A percentile compares a stretch with the other conserved stretches of the same genome.
These are phyloP conservation scores for Nerophis ophidion DNA, from an alignment of 2,113 vertebrate genomes.

Conservation along the genomic window DNA sequence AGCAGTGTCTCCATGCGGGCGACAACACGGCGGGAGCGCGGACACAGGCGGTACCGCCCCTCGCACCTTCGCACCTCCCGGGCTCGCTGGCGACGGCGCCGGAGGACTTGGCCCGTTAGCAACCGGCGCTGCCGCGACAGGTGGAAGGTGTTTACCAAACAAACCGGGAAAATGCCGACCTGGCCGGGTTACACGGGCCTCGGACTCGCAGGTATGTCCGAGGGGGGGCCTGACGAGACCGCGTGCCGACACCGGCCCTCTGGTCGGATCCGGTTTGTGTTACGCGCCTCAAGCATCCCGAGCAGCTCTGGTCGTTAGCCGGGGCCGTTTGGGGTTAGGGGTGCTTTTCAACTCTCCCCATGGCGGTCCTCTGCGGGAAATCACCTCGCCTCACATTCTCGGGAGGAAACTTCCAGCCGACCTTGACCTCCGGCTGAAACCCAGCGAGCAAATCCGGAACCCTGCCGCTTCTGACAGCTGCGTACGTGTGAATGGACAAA, in stretches of 20 bases:
- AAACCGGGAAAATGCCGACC: constrained; percentile 72
- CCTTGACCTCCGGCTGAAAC: constrained; percentile 52
- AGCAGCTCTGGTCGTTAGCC: constrained; percentile 56
- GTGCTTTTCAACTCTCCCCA: constrained; percentile 59
- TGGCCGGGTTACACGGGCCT: constrained; percentile 43
- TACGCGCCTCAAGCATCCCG: constrained; percentile 65
- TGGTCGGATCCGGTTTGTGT: constrained; percentile 68
- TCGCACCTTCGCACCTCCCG: constrained; percentile 59
- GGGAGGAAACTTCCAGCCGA: constrained; percentile 48
- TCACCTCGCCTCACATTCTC: constrained; percentile 46
- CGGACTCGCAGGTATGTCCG: constrained; percentile 54
- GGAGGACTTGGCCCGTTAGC: constrained; percentile 75
- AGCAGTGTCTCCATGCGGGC: constrained; percentile 71
- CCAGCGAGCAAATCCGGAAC: constrained; percentile 10
- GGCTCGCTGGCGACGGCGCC: constrained; percentile 65
- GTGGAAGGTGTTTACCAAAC: constrained; percentile 89
- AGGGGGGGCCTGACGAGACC: constrained; percentile 51
- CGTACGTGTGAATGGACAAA: no score
- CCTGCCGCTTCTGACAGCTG: no score
- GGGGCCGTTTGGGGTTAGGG: constrained; percentile 64
- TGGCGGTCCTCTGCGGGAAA: constrained; percentile 60
- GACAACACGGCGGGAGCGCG: constrained; percentile 42
- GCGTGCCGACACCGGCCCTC: constrained; percentile 60
- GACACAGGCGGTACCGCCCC: constrained; percentile 35
- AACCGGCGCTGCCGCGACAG: constrained; percentile 81